Conservation (phyloP, 2,797 vertebrate genomes). For the Naso thynnoides region DNA sequence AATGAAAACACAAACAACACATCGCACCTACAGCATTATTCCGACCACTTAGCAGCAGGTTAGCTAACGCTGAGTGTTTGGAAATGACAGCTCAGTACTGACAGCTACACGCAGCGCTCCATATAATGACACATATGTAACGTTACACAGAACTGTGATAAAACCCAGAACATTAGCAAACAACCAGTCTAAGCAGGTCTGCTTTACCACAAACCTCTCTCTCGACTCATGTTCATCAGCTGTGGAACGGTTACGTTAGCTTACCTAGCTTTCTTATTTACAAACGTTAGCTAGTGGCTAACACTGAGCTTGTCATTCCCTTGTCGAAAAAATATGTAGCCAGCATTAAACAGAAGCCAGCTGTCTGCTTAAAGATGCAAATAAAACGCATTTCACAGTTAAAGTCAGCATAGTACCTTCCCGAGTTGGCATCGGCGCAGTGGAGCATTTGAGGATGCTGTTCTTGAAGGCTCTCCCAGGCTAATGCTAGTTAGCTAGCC, state of each 20-base stretch:
- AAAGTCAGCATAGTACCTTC: constrained; percentile 33
- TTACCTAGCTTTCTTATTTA: too few relatives aligned
- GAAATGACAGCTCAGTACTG: constrained; percentile 51
- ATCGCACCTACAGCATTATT: constrained; percentile 26
- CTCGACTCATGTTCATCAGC: background rate
- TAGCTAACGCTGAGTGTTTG: constrained; percentile 40
- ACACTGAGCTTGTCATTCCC: constrained; percentile 46
- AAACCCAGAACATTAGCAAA: background rate
- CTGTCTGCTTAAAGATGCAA: background rate
- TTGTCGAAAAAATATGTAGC: background rate
- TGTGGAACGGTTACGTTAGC: background rate
- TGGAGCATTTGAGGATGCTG: constrained; percentile 16
- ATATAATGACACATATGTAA: background rate
- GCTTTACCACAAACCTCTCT: background rate
- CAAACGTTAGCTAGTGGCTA: constrained; percentile 49
- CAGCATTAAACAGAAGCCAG: background rate
- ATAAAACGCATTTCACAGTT: fast-evolving
- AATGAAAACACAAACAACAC: constrained; percentile 40
- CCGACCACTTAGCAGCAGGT: constrained; percentile 32
- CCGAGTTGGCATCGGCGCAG: constrained; percentile 16
- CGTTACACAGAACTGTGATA: background rate
- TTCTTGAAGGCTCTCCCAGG: constrained; percentile 11
- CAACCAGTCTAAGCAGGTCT: fast-evolving
- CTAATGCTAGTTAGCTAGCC: constrained; percentile 57
- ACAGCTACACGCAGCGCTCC: constrained; percentile 9